These are phyloP conservation scores for Periophthalmus magnuspinnatus DNA, from an alignment of 2,797 vertebrate species.

Conservation along the genomic window DNA sequence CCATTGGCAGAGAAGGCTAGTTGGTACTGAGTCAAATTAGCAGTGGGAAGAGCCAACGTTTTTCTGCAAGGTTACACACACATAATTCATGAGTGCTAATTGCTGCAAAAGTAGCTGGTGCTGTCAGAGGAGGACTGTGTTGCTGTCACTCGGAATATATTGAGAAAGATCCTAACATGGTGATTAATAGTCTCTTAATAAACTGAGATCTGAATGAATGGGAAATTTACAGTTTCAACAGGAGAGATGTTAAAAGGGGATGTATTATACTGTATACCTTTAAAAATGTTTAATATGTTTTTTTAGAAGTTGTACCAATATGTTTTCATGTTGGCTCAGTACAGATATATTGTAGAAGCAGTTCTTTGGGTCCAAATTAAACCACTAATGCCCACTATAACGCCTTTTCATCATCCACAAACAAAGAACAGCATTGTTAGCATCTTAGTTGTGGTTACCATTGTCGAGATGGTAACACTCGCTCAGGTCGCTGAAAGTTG, in stretches of 20 bases:
- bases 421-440: too few relatives aligned
- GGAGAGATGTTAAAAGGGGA: neutral
- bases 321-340: too few relatives aligned
- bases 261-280: neutral
- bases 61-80: constrained; percentile 53
- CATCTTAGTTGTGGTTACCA: too few relatives aligned
- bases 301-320: neutral
- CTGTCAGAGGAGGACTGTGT: constrained; percentile 51
- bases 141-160: constrained; percentile 46
- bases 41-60: constrained; percentile 50
- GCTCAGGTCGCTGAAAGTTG: too few relatives aligned
- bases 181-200: constrained; percentile 55
- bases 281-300: neutral
- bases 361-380: too few relatives aligned
- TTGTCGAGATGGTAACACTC: too few relatives aligned
- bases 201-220: constrained; percentile 32
- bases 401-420: too few relatives aligned
- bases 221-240: constrained; percentile 28
- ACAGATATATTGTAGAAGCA: too few relatives aligned
- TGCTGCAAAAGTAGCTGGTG: constrained; percentile 59
- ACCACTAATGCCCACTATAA: too few relatives aligned
- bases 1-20: constrained; percentile 32
- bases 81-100: constrained; percentile 62
- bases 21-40: constrained; percentile 55
- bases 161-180: constrained; percentile 46